Base-by-base conservation (phyloP, 2,888 invertebrate species). In the Hirtodrosophila cameraria region DNA sequence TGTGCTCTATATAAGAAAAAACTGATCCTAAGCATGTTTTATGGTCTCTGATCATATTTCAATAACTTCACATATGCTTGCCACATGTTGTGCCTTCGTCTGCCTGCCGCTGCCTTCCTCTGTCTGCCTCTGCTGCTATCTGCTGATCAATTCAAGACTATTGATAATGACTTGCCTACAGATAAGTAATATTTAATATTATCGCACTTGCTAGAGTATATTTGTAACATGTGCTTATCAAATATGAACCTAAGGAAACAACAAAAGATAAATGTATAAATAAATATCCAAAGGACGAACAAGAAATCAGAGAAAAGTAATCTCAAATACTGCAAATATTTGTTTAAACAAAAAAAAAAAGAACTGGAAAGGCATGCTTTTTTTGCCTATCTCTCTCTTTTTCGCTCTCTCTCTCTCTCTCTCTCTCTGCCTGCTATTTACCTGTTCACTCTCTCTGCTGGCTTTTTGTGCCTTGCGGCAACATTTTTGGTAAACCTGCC, bases 171-270 rank as follows among this genome's bases (percentile, higher is more conserved):
- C 41, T 25, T 7, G 41, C 16, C 33, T 7, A 13, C 33, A 45
- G 35, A 42, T 67, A 52, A 38, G 8, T 23, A 35, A 39, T 45
- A 45, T 38, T 2, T 9, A 53, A 28, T 54, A 62, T 71, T 74
- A 71, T 74, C 69, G 63, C 71, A 71, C 71, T 71, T 71, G 75
- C 48, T 45, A 8, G 52, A 27, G n/a, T n/a, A 50, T 48, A 53
- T 67, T 46, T 52, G 58, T 30, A 68, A 74, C 74, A 74, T 74
- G 69, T 72, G 71, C 63, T 72, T 72, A 74, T 72, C 75, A 68
- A 70, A 70, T 46, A 67, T 69, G 58, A 36, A 9, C 15, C 9
- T 41, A 39, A n/a, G 8, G 13, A 23, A 9, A 30, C 18, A 9
- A n/a, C 5, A 27, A 12, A 18, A 9, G 16, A 12, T 1, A 20